Evolutionary conservation across 1,140 invertebrate genomes (phyloP).

Genomic region (Drosophila ananassae): DNA sequence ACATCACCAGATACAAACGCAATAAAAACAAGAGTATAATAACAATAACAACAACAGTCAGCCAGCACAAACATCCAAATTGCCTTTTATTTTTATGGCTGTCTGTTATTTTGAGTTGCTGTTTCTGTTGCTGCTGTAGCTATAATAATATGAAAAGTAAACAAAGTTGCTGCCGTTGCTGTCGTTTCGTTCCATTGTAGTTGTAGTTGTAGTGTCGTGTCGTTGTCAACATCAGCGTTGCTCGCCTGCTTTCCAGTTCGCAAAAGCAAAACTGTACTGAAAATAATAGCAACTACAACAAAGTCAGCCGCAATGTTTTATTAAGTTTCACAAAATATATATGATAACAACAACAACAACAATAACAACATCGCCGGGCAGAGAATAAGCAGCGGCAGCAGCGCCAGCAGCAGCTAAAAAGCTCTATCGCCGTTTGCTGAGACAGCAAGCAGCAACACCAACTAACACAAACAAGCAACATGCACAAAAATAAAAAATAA

Average conservation of each 20-base stretch:
- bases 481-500: slow-evolving; percentile 12
- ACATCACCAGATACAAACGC: slow-evolving; percentile 1
- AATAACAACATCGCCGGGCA: slow-evolving; percentile 19
- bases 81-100: slow-evolving; percentile 58
- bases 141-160: slow-evolving; percentile 76
- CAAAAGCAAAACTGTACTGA: slow-evolving; percentile 70
- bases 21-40: neutral
- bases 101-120: slow-evolving; percentile 15
- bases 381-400: slow-evolving; percentile 4
- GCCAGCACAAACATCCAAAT: slow-evolving; percentile 28
- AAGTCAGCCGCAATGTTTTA: slow-evolving; percentile 63
- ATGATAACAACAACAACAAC: slow-evolving; percentile 1
- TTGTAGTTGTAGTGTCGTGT: slow-evolving; percentile 24
- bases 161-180: slow-evolving; percentile 63
- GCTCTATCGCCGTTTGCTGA: slow-evolving; percentile 58
- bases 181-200: slow-evolving; percentile 28
- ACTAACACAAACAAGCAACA: slow-evolving; percentile 46
- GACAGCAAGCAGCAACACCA: slow-evolving; percentile 61
- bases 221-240: slow-evolving; percentile 47
- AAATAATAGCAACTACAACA: slow-evolving; percentile 42
- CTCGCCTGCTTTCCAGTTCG: slow-evolving; percentile 32
- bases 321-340: slow-evolving; percentile 68
- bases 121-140: slow-evolving; percentile 48
- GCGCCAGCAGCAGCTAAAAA: slow-evolving; percentile 38
- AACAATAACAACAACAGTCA: slow-evolving; percentile 4